Conservation (phyloP, 2,797 vertebrate species). For the Pampus argenteus region DNA sequence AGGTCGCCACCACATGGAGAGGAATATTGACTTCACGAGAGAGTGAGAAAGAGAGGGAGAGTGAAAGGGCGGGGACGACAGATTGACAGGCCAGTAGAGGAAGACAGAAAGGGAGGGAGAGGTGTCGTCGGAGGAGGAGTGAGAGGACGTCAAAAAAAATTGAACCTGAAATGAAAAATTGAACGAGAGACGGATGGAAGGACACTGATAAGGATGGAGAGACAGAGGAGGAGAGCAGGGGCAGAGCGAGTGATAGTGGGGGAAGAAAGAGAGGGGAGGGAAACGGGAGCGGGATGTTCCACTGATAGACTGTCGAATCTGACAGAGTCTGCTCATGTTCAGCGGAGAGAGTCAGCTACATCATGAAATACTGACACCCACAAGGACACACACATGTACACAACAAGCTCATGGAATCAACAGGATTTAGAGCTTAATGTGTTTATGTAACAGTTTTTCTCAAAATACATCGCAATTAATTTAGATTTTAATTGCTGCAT, state of each 20-base stretch:
- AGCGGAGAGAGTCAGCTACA: conserved; percentile 70
- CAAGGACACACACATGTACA: conserved; percentile 21
- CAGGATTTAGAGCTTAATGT: conserved; percentile 20
- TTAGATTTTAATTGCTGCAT: neutral
- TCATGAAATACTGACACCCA: conserved; percentile 60
- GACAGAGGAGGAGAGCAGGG: conserved; percentile 60
- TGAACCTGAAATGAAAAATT: conserved; percentile 84
- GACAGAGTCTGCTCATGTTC: conserved; percentile 79
- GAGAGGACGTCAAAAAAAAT: conserved; percentile 75
- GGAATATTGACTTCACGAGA: conserved; percentile 72
- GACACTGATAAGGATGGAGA: conserved; percentile 75
- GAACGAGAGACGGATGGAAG: conserved; percentile 75
- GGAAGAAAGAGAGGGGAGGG: conserved; percentile 23
- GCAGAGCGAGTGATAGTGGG: conserved; percentile 50
- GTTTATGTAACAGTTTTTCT: conserved; percentile 23
- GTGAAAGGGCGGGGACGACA: conserved; percentile 19
- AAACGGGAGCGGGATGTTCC: conserved; percentile 64
- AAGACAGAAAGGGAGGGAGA: conserved; percentile 61
- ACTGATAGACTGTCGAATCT: conserved; percentile 79
- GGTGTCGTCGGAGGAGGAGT: conserved; percentile 61
- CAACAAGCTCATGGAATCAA: conserved; percentile 29
- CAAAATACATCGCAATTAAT: conserved; percentile 10
- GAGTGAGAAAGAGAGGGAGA: conserved; percentile 15
- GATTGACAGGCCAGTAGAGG: conserved; percentile 65
- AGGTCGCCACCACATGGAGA: conserved; percentile 60